Percentiles rank a stretch among this genome's conserved stretches.
Evolutionary conservation across 2,888 invertebrate genomes (phyloP).

Genomic region (Tetragonisca angustula): DNA sequence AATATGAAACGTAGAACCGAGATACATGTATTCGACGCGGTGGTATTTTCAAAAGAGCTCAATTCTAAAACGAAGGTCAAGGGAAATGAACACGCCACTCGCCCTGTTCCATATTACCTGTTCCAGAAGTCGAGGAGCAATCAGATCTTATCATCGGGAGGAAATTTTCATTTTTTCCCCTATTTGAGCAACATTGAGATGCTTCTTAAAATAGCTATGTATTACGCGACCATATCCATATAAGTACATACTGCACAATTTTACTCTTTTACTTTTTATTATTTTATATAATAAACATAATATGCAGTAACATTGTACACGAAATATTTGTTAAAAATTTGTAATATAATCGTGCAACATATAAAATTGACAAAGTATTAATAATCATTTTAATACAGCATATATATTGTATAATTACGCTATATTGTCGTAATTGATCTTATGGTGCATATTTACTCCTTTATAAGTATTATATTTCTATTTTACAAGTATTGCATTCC

Average conservation of each 20-base stretch:
- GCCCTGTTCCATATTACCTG: neutral
- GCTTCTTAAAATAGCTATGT: neutral
- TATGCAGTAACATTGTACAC: neutral
- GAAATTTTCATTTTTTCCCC: constrained; percentile 15
- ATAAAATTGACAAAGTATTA: neutral
- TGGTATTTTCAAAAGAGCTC: constrained; percentile 13
- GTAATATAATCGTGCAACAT: neutral
- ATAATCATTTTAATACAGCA: neutral
- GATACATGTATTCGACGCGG: neutral
- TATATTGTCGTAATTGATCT: too few relatives aligned
- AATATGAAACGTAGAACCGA: neutral
- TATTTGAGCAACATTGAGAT: too few relatives aligned
- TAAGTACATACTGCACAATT: neutral
- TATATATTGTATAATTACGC: too few relatives aligned
- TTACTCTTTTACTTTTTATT: neutral
- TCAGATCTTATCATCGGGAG: constrained; percentile 10
- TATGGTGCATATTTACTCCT: too few relatives aligned
- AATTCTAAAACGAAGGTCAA: constrained; percentile 3
- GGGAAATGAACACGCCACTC: constrained; percentile 30
- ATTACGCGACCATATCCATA: neutral
- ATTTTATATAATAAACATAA: neutral
- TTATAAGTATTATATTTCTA: neutral
- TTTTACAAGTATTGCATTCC: neutral
- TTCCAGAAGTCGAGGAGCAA: constrained; percentile 3
- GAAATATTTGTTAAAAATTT: neutral